Conservation (phyloP, 2,888 invertebrate species). For the Cordylochernes scorpioides region DNA sequence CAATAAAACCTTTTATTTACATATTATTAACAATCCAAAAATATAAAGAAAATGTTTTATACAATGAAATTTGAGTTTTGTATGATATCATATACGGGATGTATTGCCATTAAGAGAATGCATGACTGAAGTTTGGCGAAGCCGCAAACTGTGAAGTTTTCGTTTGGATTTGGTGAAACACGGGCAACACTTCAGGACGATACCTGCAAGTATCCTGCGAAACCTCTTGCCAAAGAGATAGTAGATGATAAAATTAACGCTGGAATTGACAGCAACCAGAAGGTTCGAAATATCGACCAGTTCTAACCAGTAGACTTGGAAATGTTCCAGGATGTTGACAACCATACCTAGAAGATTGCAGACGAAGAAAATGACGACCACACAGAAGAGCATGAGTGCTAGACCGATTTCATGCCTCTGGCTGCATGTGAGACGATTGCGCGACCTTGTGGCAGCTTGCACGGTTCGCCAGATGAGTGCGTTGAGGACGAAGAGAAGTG, state of each 20-base stretch:
- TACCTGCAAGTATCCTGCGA: slow-evolving; percentile 57
- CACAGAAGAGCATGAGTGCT: slow-evolving; percentile 78
- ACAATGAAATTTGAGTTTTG: no score
- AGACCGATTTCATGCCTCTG: slow-evolving; percentile 75
- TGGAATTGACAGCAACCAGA: slow-evolving; percentile 82
- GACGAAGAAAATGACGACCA: slow-evolving; percentile 74
- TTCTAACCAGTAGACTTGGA: slow-evolving; percentile 30
- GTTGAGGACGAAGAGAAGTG: slow-evolving; percentile 62
- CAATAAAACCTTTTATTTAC: no score
- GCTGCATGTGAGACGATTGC: slow-evolving; percentile 59
- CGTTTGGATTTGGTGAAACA: no score
- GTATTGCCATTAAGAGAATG: no score
- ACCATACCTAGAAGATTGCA: slow-evolving; percentile 68
- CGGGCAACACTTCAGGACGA: no score
- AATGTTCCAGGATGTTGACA: slow-evolving; percentile 46
- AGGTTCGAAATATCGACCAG: slow-evolving; percentile 49
- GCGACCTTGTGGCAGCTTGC: slow-evolving; percentile 58
- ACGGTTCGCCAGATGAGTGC: slow-evolving; percentile 69
- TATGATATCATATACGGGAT: no score
- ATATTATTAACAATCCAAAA: no score
- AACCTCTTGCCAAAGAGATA: slow-evolving; percentile 94
- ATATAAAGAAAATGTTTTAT: no score
- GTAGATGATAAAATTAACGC: slow-evolving; percentile 90
- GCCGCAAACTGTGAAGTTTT: no score
- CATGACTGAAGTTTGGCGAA: no score